A percentile compares a stretch with the other conserved stretches of the same genome.
phyloP scores from a whole-genome alignment of 2,113 vertebrate genomes.

The Festucalex cinctus region DNA sequence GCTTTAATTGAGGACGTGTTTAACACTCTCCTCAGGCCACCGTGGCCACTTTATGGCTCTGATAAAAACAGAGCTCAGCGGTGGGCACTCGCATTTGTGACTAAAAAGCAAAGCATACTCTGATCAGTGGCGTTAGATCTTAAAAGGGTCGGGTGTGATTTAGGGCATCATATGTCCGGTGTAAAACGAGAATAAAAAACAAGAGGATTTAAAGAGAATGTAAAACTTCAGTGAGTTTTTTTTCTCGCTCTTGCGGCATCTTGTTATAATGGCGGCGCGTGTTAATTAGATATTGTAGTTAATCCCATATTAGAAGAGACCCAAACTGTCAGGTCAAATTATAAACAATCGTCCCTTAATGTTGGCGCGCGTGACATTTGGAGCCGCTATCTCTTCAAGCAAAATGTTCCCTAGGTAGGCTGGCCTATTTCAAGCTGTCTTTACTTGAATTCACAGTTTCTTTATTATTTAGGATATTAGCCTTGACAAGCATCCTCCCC shows the following conservation, averaged over 20 bases:
- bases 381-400: conserved; percentile 70
- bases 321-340: conserved; percentile 80
- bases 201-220: conserved; percentile 32
- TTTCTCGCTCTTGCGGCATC: conserved; percentile 40
- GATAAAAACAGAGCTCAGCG: conserved; percentile 51
- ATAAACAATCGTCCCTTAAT: conserved; percentile 75
- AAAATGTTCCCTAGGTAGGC: conserved; percentile 78
- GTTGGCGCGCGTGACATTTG: conserved; percentile 70
- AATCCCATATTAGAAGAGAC: conserved; percentile 75
- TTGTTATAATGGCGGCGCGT: conserved; percentile 64
- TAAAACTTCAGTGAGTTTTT: conserved; percentile 41
- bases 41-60: conserved; percentile 44
- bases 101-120: conserved; percentile 47
- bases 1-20: conserved; percentile 69
- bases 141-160: conserved; percentile 33
- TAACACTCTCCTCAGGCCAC: conserved; percentile 61
- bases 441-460: conserved; percentile 70
- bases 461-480: conserved; percentile 73
- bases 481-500: conserved; percentile 68
- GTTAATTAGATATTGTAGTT: conserved; percentile 77
- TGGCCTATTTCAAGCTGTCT: conserved; percentile 76
- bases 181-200: conserved; percentile 28
- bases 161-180: conserved; percentile 12
- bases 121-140: conserved; percentile 43
- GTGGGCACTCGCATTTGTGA: conserved; percentile 52